Evolutionary conservation across 1,140 invertebrate species (phyloP).

Genomic region (Onthophagus taurus): DNA sequence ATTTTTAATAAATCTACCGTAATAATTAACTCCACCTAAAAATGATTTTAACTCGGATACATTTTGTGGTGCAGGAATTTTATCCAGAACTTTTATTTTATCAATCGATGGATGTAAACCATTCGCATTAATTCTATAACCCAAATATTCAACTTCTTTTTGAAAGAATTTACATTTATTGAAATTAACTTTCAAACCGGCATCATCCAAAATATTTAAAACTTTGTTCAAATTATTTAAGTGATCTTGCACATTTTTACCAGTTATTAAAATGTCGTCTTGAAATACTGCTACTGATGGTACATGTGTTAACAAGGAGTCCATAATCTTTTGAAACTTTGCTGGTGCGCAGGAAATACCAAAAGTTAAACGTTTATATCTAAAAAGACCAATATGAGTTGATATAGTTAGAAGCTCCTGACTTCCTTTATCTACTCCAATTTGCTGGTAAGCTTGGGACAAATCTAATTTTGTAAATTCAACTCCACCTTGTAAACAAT

Average conservation of each 20-base stretch:
- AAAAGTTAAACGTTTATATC: too few relatives aligned
- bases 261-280: constrained; percentile 23
- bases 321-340: too few relatives aligned
- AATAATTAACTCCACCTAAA: constrained; percentile 34
- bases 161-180: constrained; percentile 14
- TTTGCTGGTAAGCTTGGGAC: too few relatives aligned
- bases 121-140: constrained; percentile 8
- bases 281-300: too few relatives aligned
- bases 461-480: too few relatives aligned
- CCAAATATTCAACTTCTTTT: constrained; percentile 6
- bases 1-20: constrained; percentile 28
- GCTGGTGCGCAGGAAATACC: too few relatives aligned
- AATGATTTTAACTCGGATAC: constrained; percentile 28
- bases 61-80: constrained; percentile 24
- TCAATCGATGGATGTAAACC: constrained; percentile 9
- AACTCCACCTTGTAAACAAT: too few relatives aligned
- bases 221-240: neutral
- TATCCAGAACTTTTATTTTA: constrained; percentile 25
- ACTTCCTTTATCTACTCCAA: too few relatives aligned
- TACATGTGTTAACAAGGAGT: too few relatives aligned
- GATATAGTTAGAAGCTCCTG: too few relatives aligned
- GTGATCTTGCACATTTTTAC: constrained; percentile 2
- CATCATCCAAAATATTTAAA: constrained; percentile 2
- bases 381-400: too few relatives aligned
- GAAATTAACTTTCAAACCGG: constrained; percentile 3